Evolutionary conservation across 1,140 invertebrate species (phyloP).

Genomic region (Magallana angulata): DNA sequence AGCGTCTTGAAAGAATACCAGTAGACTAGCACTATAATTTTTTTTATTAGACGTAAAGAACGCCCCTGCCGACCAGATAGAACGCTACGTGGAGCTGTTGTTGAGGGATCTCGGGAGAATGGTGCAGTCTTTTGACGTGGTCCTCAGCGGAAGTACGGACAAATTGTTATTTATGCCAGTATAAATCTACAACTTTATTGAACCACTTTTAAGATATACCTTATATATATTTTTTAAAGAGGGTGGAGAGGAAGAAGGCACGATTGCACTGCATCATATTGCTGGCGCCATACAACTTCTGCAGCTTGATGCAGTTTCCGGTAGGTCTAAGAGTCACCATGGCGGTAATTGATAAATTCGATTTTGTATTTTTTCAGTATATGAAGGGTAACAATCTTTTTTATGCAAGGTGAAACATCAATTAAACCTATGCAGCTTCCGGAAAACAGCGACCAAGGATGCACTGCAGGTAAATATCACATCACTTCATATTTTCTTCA

Average conservation of each 20-base stretch:
- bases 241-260: not conserved
- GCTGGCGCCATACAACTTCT: not conserved
- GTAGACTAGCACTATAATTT: not conserved
- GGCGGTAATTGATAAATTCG: too few species aligned
- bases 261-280: not conserved
- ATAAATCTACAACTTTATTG: too few species aligned
- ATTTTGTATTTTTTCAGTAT: too few species aligned
- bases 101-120: not conserved
- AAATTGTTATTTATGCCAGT: too few species aligned
- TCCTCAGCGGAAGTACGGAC: not conserved
- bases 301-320: not conserved
- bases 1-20: too few species aligned
- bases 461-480: not conserved
- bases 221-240: not conserved
- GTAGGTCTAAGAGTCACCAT: not conserved
- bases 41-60: not conserved
- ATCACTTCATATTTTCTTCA: too few species aligned
- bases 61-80: not conserved
- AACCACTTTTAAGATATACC: too few species aligned
- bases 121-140: not conserved
- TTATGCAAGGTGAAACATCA: not conserved
- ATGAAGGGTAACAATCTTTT: not conserved
- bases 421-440: not conserved
- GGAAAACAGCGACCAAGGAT: not conserved
- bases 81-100: not conserved